phyloP scores from a whole-genome alignment of 2,888 invertebrate genomes.

The Deilephila elpenor region DNA sequence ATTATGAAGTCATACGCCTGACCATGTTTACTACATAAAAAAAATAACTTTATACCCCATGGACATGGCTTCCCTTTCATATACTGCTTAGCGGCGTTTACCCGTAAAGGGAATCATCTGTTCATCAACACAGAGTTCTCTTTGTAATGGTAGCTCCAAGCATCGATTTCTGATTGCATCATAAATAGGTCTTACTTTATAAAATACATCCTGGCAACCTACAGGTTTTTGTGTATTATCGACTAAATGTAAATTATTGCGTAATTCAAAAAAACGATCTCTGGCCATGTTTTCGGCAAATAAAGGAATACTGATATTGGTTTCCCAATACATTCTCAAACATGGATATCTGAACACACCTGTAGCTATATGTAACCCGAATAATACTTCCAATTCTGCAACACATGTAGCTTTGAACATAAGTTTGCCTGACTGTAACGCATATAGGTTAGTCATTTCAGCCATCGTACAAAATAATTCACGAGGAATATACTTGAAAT shows the following conservation, averaged over 20 bases:
- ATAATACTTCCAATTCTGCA: slow-evolving; percentile 42
- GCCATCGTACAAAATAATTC: slow-evolving; percentile 43
- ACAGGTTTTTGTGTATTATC: slow-evolving; percentile 41
- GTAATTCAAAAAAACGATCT: slow-evolving; percentile 44
- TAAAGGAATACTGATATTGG: slow-evolving; percentile 40
- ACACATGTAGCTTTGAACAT: slow-evolving; percentile 41
- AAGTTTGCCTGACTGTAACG: slow-evolving; percentile 32
- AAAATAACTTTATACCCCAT: slow-evolving; percentile 26
- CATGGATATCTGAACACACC: slow-evolving; percentile 42
- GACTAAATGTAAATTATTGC: slow-evolving; percentile 44
- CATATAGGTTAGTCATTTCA: slow-evolving; percentile 46
- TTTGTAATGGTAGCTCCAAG: slow-evolving; percentile 43
- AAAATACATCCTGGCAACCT: slow-evolving; percentile 40
- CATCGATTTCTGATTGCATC: slow-evolving; percentile 44
- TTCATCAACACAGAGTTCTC: slow-evolving; percentile 45
- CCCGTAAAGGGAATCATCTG: slow-evolving; percentile 47
- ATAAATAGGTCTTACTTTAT: slow-evolving; percentile 46
- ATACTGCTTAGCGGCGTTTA: slow-evolving; percentile 41
- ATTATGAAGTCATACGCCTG: not conserved
- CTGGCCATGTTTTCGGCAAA: slow-evolving; percentile 43
- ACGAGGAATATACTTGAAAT: slow-evolving; percentile 40
- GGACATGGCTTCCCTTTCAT: not conserved
- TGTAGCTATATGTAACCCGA: slow-evolving; percentile 43
- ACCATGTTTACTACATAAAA: not conserved
- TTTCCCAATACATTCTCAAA: slow-evolving; percentile 45